A percentile compares a stretch with the other conserved stretches of the same genome.
These are phyloP conservation scores for Plectropomus leopardus DNA, from an alignment of 2,113 vertebrate genomes.

Conservation along the genomic window DNA sequence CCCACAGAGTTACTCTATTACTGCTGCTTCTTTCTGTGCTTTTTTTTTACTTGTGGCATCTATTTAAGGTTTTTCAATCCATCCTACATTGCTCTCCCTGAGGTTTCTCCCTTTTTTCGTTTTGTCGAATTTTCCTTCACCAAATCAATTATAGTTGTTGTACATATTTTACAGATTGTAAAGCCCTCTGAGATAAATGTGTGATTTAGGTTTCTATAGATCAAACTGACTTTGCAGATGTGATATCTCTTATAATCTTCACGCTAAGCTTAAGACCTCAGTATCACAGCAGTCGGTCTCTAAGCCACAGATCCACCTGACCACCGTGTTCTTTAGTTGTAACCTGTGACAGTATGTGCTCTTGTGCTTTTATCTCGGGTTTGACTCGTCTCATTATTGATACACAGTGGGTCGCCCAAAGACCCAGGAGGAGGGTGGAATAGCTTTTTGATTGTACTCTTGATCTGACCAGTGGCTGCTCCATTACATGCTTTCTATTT, in stretches of 20 bases:
- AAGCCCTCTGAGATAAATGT: background rate
- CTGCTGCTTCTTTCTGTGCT: background rate
- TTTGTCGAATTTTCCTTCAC: too few species aligned
- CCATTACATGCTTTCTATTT: conserved; percentile 40
- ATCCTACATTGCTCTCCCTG: background rate
- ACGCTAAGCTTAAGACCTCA: background rate
- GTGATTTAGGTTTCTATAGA: background rate
- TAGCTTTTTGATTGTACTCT: conserved; percentile 31
- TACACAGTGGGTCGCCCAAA: conserved; percentile 11
- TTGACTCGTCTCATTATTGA: conserved; percentile 49
- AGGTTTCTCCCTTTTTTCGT: too few species aligned
- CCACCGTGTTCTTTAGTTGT: conserved; percentile 30
- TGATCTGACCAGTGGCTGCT: conserved; percentile 26
- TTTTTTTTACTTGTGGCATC: background rate
- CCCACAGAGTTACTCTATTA: background rate
- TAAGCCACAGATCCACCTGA: background rate
- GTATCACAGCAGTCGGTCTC: conserved; percentile 5
- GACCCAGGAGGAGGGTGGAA: conserved; percentile 21
- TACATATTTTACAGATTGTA: background rate
- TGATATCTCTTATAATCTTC: background rate
- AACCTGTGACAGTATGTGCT: conserved; percentile 5
- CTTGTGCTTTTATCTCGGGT: conserved; percentile 8
- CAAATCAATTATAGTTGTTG: background rate
- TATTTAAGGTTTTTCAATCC: background rate
- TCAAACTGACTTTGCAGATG: background rate